Base-by-base conservation (phyloP, 2,797 vertebrate genomes). In the Coregonus ussuriensis region DNA sequence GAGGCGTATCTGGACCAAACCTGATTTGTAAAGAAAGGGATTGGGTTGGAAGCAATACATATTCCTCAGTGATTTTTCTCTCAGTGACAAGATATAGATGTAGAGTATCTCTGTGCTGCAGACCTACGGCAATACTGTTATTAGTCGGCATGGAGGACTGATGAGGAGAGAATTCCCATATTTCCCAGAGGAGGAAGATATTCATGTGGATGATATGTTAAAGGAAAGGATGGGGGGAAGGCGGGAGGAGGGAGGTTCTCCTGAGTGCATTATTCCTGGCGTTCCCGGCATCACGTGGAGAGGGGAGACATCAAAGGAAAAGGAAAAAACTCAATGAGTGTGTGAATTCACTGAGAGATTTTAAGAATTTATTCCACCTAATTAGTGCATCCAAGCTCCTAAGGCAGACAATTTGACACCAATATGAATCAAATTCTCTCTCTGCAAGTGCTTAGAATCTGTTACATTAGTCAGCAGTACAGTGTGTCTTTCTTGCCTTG, bases 341-440 rank as follows among this genome's bases (percentile, higher is more conserved):
- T 11, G 14, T 31, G 41, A 25, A 51, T 51, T n/a, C 11, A 5
- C 9, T 9, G n/a, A 51, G 72, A 74, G 81, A 83, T 74, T 76
- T 76, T 69, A 11, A 68, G 56, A 73, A 73, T 77, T 77, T 74
- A 81, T 75, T 84, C 31, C 18, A 74, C 72, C 80, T 74, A 80
- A 76, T 81, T 65, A 74, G 35, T 29, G 77, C 72, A 56, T 70
- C 79, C 47, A 29, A 31, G n/a, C 7, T 52, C 29, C 41, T n/a
- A 68, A 67, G 15, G 59, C 52, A 71, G 63, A 35, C 78, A 65
- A 66, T 51, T 74, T 76, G 69, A 13, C 33, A 41, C 7, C 37
- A 21, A 41, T 21, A 70, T 47, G 2, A 70, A 13, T 21, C 65
- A 66, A 35, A n/a, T 4, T 41, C 18, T 16, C 35, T 9, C 35